phyloP scores from a whole-genome alignment of 2,113 vertebrate genomes.

The Anolis carolinensis region DNA sequence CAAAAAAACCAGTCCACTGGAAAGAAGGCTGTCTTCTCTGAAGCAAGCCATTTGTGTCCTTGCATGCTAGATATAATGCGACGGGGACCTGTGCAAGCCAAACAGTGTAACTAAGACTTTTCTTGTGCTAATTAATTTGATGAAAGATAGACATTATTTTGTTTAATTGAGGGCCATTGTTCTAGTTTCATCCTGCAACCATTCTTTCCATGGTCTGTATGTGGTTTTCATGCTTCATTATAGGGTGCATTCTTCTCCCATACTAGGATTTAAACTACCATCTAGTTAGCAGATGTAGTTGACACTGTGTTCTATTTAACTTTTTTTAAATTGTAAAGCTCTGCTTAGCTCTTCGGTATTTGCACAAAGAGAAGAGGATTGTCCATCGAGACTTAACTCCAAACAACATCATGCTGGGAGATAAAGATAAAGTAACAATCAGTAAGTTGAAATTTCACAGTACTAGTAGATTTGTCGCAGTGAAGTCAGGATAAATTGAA shows the following conservation, averaged over 20 bases:
- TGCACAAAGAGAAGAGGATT: slow-evolving; percentile 91
- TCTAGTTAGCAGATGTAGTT: not conserved
- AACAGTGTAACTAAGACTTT: not conserved
- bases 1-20: too few relatives aligned
- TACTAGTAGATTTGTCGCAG: not conserved
- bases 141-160: not conserved
- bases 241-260: not conserved
- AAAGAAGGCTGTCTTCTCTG: not conserved
- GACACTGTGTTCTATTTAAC: slow-evolving; percentile 6
- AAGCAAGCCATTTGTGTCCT: not conserved
- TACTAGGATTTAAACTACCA: not conserved
- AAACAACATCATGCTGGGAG: slow-evolving; percentile 88
- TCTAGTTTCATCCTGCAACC: not conserved
- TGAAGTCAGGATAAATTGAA: not conserved
- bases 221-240: not conserved
- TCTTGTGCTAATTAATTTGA: not conserved
- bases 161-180: not conserved
- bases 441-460: slow-evolving; percentile 76
- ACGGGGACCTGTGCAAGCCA: not conserved
- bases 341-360: slow-evolving; percentile 87
- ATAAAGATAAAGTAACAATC: slow-evolving; percentile 88
- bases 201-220: not conserved
- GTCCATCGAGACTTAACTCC: slow-evolving; percentile 87
- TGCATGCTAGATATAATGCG: not conserved
- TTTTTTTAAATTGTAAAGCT: slow-evolving; percentile 76